Conservation (phyloP, 1,140 invertebrate species). For the Conus betulinus region DNA sequence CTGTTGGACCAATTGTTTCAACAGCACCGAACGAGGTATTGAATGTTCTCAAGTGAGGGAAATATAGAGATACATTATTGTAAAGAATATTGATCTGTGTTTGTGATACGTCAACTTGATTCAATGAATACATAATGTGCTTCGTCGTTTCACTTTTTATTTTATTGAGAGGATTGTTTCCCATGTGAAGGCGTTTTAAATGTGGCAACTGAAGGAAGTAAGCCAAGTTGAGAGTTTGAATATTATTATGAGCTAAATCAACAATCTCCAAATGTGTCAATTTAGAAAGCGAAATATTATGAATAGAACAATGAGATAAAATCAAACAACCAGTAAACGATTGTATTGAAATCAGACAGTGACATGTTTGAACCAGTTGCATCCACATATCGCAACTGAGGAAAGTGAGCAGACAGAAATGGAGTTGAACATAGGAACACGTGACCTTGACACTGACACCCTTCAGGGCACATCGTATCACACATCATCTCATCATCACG, state of each 20-base stretch:
- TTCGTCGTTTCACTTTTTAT: no score
- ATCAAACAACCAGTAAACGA: not conserved
- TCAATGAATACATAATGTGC: no score
- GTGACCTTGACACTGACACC: not conserved
- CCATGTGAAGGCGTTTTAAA: not conserved
- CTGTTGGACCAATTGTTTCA: no score
- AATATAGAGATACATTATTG: not conserved
- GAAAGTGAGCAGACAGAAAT: not conserved
- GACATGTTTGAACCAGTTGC: not conserved
- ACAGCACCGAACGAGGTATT: not conserved
- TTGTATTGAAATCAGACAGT: not conserved
- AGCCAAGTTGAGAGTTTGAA: not conserved
- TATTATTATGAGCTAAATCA: not conserved
- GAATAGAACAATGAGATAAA: not conserved
- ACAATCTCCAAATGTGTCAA: not conserved
- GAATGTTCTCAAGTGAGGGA: not conserved
- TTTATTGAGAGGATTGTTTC: not conserved
- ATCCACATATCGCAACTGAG: conserved; percentile 3
- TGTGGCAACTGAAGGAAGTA: not conserved
- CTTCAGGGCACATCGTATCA: not conserved
- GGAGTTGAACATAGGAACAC: not conserved
- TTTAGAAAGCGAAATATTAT: not conserved
- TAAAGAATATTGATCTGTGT: not conserved
- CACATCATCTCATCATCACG: conserved; percentile 20
- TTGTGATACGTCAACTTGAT: not conserved